Evolutionary conservation across 2,888 invertebrate species (phyloP), one percentile per base, ranked within the genome.

Genomic region (Limnephilus rhombicus): DNA sequence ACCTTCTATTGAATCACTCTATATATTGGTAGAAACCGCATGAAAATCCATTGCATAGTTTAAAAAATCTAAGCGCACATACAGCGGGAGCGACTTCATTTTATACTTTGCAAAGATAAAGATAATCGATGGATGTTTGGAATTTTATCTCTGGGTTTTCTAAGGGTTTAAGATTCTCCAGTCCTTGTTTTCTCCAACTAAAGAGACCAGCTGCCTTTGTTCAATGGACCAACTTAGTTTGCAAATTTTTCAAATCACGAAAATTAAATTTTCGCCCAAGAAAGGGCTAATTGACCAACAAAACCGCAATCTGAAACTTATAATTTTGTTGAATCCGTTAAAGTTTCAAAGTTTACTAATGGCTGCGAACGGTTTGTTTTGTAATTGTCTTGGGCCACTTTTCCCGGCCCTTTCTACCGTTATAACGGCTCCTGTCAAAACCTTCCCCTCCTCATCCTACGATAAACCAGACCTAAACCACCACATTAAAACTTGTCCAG

Each of bases 211-310:
- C 68, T 68, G n/a, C 24, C 68, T 24, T 7, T 68, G n/a, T 68
- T 68, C 68, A 24, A 68, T 68, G 68, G 68, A 7, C 68, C 68
- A 68, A 68, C 68, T 68, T 68, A n/a, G 68, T 24, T 24, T 9
- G 24, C 24, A 68, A 68, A n/a, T 24, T 68, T 68, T 68, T 68
- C 68, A 68, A 68, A 68, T 68, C 7, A 24, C 9, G 1, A 7
- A 68, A 68, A n/a, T 68, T 68, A 68, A 68, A 68, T 68, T 68
- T 68, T 5, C 68, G n/a, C 9, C 24, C 68, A 68, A 68, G 68
- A 68, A 68, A 68, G 68, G 68, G 68, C 68, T 68, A 68, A 68
- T 68, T 68, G 68, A 68, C 68, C 68, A 68, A 68, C 68, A 68
- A 68, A 68, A 68, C 68, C 68, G 24, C 68, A 68, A 68, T 68